Evolutionary conservation across 2,797 vertebrate genomes (phyloP).

Genomic region (Coccyzus lansbergi): DNA sequence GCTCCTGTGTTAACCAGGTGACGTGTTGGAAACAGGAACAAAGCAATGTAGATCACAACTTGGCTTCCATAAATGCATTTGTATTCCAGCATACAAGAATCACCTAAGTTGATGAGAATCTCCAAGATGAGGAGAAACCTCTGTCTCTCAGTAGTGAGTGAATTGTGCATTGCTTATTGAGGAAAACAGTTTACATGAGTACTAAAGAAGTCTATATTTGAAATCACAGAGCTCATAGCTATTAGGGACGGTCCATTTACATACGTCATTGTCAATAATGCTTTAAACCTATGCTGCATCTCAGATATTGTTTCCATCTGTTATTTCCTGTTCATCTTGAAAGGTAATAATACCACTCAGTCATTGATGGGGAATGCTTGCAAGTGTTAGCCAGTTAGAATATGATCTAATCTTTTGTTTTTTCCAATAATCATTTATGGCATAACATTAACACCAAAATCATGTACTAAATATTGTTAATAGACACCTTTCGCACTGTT

Average conservation of each 20-base stretch:
- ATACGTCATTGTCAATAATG: neutral
- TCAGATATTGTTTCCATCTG: neutral
- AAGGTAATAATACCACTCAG: neutral
- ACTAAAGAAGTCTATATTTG: neutral
- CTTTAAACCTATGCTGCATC: neutral
- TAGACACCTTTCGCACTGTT: conserved; percentile 79
- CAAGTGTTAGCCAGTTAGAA: neutral
- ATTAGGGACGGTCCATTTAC: neutral
- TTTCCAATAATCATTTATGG: neutral
- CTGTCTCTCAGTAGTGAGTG: neutral
- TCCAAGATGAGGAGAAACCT: neutral
- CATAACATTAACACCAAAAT: neutral
- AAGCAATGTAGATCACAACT: neutral
- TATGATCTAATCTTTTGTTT: neutral
- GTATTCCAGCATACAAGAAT: neutral
- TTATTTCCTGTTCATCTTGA: neutral
- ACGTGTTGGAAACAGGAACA: neutral
- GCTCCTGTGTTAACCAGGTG: neutral
- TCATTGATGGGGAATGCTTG: neutral
- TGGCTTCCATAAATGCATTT: neutral
- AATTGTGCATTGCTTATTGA: neutral
- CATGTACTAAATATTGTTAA: neutral
- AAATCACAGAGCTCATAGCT: neutral
- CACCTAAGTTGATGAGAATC: neutral
- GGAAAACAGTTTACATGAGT: neutral